Evolutionary conservation across 2,797 vertebrate species (phyloP).

Genomic region (Heterohyrax brucei): DNA sequence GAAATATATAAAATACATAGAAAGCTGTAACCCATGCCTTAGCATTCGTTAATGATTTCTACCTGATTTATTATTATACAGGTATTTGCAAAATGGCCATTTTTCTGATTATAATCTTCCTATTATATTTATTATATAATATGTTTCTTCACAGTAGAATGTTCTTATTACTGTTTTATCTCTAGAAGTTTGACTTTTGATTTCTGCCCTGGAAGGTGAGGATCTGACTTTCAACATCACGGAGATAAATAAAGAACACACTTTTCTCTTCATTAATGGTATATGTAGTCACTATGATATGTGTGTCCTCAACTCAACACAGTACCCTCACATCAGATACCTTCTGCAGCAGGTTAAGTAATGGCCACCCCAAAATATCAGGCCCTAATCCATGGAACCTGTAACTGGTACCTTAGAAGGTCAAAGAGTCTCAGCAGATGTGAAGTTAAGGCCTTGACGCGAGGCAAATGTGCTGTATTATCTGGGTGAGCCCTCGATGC

Average conservation of each 20-base stretch:
- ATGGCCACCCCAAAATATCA: neutral
- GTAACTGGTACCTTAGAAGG: neutral
- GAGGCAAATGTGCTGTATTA: neutral
- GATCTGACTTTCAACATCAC: neutral
- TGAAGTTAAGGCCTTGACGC: neutral
- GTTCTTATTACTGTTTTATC: neutral
- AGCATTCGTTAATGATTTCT: neutral
- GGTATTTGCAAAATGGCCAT: neutral
- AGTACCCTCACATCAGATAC: neutral
- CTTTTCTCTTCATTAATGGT: neutral
- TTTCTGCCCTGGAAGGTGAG: neutral
- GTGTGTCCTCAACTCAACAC: neutral
- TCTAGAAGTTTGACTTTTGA: conserved; percentile 18
- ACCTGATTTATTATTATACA: neutral
- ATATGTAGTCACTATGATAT: neutral
- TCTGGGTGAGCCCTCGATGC: neutral
- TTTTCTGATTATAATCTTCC: neutral
- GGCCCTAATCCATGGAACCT: neutral
- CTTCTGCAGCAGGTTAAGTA: neutral
- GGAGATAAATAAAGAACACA: neutral
- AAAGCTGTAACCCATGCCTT: neutral
- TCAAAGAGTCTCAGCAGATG: neutral
- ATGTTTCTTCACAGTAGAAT: neutral
- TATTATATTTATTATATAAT: neutral
- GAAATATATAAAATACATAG: neutral